Base-by-base conservation (phyloP, 2,888 invertebrate species). In the Osedax frankpressi region DNA sequence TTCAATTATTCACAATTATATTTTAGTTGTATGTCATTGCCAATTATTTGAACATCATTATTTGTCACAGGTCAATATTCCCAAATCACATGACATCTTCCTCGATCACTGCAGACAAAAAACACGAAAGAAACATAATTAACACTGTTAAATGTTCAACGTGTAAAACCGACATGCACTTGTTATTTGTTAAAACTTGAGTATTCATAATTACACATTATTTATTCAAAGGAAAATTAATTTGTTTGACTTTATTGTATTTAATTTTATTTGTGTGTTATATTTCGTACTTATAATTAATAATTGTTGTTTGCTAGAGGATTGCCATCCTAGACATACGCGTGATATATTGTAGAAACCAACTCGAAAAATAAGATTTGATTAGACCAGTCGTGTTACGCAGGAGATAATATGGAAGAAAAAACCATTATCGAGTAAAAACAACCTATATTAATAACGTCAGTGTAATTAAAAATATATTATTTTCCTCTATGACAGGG, bases 301-400 rank as follows among this genome's bases (percentile, higher is more conserved):
- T 62, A 6, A 62, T 6, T 62, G 62, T 62, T 62, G 62, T 62
- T 62, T 62, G 62, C 62, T 3, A 62, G 62, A 62, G 62, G 62
- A 62, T 2, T 62, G 62, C 62, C 62, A 62, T 6, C 6, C 62
- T 62, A 62, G 62, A 62, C 62, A 14, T 59, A 59, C n/a, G n/a
- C 14, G n/a, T 59, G n/a, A 19, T 59, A 59, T 59, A 59, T 14
- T 59, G n/a, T 0, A 59, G 59, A 59, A 59, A 59, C 59, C 59
- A 59, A 59, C 59, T 59, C 19, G 19, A 59, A n/a, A 19, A n/a
- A 14, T 59, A 14, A 19, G 59, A 59, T 59, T 59, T 59, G 14
- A 59, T 19, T 59, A n/a, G n/a, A n/a, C n/a, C n/a, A n/a, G n/a
- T n/a, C n/a, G n/a, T n/a, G n/a, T n/a, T n/a, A n/a, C n/a, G n/a